These are phyloP conservation scores for Ganaspis sp. DNA, from an alignment of 1,140 invertebrate genomes.

Conservation along the genomic window DNA sequence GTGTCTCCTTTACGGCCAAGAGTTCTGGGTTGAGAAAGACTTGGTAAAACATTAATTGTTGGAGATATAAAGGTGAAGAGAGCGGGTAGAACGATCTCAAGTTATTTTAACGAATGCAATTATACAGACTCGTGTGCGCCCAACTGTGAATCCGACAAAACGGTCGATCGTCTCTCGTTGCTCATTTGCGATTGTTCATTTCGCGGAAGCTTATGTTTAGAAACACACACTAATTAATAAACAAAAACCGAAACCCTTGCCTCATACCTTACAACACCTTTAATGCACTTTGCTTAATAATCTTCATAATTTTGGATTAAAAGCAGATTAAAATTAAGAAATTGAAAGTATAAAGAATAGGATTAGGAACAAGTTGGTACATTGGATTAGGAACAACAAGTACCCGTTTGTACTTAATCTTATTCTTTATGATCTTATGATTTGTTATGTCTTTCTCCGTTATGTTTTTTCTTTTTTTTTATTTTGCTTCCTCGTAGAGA, in stretches of 20 bases:
- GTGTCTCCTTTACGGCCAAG: too few relatives aligned
- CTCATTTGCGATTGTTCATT: constrained; percentile 24
- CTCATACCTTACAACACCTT: background rate
- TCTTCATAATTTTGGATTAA: background rate
- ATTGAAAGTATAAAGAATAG: too few relatives aligned
- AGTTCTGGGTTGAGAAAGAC: background rate
- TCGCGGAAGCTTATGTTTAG: background rate
- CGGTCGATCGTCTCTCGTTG: constrained; percentile 15
- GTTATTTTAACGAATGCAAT: constrained; percentile 64
- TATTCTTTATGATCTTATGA: too few relatives aligned
- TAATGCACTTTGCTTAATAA: background rate
- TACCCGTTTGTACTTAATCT: too few relatives aligned
- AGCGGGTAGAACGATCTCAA: constrained; percentile 31
- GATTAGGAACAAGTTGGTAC: too few relatives aligned
- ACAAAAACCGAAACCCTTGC: background rate
- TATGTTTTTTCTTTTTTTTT: too few relatives aligned
- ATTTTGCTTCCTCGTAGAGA: too few relatives aligned
- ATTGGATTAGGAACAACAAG: too few relatives aligned
- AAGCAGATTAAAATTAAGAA: too few relatives aligned
- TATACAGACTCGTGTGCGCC: constrained; percentile 41
- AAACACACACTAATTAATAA: constrained; percentile 18
- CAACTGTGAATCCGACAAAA: constrained; percentile 32
- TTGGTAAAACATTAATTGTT: constrained; percentile 33
- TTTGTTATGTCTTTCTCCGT: too few relatives aligned
- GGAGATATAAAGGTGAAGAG: constrained; percentile 15